phyloP scores from a whole-genome alignment of 2,888 invertebrate species.

The Drosophila longiperda region DNA sequence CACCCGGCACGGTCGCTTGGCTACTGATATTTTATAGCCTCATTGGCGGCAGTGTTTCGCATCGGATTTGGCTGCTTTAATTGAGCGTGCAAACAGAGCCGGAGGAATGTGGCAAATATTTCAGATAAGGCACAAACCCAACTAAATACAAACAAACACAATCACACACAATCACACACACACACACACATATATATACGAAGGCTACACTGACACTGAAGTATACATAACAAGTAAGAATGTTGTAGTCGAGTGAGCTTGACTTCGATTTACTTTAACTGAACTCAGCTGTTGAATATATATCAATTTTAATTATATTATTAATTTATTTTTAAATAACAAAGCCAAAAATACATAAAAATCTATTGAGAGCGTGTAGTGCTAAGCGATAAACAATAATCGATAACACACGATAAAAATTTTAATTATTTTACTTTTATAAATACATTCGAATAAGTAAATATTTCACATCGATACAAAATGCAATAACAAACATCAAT shows the following conservation, averaged over 20 bases:
- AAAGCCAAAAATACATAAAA: not conserved
- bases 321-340: not conserved
- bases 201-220: not conserved
- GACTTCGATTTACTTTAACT: too few species aligned
- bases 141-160: not conserved
- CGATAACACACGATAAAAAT: not conserved
- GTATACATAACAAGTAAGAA: not conserved
- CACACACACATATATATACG: not conserved
- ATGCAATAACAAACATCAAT: not conserved
- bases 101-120: constrained; percentile 21
- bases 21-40: constrained; percentile 69
- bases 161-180: not conserved
- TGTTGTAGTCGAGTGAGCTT: not conserved
- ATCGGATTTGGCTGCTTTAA: constrained; percentile 59
- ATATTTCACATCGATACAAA: not conserved
- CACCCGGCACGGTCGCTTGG: constrained; percentile 28
- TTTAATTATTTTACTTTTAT: not conserved
- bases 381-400: not conserved
- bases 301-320: too few species aligned
- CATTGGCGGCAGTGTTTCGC: constrained; percentile 68
- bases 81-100: constrained; percentile 54
- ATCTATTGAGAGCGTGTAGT: too few species aligned
- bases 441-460: not conserved
- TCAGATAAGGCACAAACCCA: constrained; percentile 20
- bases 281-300: too few species aligned